Conservation (phyloP, 2,797 vertebrate species). For the Pyrrhura leucotis region DNA sequence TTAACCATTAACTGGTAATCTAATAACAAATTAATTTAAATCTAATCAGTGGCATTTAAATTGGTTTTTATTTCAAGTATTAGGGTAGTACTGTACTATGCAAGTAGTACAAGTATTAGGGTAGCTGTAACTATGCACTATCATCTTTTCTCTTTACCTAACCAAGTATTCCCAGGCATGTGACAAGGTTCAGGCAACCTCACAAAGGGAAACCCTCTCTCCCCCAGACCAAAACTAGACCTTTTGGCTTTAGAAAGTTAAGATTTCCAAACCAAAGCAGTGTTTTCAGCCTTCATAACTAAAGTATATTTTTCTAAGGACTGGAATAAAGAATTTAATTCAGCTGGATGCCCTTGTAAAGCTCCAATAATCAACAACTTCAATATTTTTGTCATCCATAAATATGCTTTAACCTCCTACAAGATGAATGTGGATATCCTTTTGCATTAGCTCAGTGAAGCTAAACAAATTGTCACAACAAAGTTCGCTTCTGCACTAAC, state of each 20-base stretch:
- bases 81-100: not conserved
- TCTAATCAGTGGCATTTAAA: not conserved
- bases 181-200: not conserved
- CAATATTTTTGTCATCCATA: not conserved
- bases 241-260: not conserved
- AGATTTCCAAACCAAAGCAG: not conserved
- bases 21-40: not conserved
- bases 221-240: not conserved
- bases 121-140: not conserved
- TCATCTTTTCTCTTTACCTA: not conserved
- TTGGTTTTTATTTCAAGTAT: not conserved
- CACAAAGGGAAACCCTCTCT: not conserved
- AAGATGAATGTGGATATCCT: not conserved
- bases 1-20: not conserved
- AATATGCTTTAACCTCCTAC: not conserved
- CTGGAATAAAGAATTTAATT: not conserved
- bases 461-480: not conserved
- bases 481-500: not conserved
- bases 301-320: not conserved
- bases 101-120: not conserved
- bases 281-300: not conserved
- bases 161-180: not conserved
- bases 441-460: not conserved
- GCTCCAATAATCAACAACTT: not conserved
- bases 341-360: not conserved